Base-by-base conservation (phyloP, 2,113 vertebrate genomes). In the Thamnophis sirtalis region DNA sequence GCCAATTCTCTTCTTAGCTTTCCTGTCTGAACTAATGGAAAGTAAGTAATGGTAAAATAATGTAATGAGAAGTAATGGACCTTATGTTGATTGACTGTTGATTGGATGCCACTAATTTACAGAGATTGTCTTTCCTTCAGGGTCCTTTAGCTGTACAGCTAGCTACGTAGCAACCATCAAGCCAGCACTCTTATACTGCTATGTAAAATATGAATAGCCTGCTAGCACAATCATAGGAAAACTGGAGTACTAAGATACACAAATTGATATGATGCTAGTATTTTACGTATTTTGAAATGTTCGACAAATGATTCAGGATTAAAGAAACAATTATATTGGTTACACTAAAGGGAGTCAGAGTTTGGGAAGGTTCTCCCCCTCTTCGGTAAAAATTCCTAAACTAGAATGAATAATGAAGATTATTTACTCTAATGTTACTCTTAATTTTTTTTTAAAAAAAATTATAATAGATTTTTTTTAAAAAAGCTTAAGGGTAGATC, bases 51-150 rank as follows among this genome's bases (percentile, higher is more conserved):
- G 91, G 88, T 89, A 89, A 89, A 89, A 92, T 92, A 92, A 89
- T 24, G 80, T 92, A 92, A 89, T 92, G 91, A 86, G 91, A 89
- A 92, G 91, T 89, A 92, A 92, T 89, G 91, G 91, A 89, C 88
- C 88, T 89, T 92, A 89, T 89, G 91, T 56, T 96, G 95, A 96
- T 96, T 96, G 93, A 95, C 94, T 95, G 94, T 95, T 97, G 96
- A 96, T 96, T 95, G 91, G 96, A 93, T 94, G 94, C 96, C 96
- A 96, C 96, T 94, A 96, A 96, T 96, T 95, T 96, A 95, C 94
- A 96, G 96, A 93, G 90, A 96, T 97, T 96, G 96, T 93, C 92
- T 94, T 96, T 94, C 88, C 91, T 92, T 92, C 91, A 48, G 80
- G 49, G 91, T 53, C 91, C 88, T 89, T 86, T 63, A 92, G 80